These are phyloP conservation scores for Drosophila koepferae DNA, from an alignment of 2,888 invertebrate genomes.

Conservation along the genomic window DNA sequence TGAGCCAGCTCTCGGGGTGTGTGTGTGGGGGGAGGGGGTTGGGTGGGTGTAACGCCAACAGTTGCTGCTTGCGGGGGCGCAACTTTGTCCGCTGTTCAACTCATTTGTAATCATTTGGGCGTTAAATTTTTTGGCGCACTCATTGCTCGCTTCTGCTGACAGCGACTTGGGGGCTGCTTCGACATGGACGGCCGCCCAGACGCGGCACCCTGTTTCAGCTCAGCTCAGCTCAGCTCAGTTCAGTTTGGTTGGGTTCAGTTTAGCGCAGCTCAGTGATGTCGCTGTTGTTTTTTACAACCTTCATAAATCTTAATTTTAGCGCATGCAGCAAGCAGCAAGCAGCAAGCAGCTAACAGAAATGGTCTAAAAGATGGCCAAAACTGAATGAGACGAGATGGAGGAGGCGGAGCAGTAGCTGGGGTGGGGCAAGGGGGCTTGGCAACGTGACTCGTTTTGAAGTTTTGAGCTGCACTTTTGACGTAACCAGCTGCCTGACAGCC, in stretches of 20 bases:
- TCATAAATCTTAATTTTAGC: conserved; percentile 82
- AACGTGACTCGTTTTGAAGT: conserved; percentile 80
- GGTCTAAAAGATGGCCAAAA: conserved; percentile 55
- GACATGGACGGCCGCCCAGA: neutral
- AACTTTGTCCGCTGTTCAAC: conserved; percentile 59
- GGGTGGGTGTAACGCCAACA: neutral
- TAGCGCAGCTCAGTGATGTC: conserved; percentile 34
- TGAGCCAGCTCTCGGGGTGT: neutral
- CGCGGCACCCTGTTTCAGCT: neutral
- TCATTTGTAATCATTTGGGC: conserved; percentile 82
- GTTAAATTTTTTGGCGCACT: conserved; percentile 79
- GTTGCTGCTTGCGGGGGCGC: conserved; percentile 28
- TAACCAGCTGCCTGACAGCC: conserved; percentile 65
- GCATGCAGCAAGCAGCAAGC: conserved; percentile 78
- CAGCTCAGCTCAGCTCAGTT: neutral
- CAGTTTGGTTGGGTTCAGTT: neutral
- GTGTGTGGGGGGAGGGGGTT: neutral
- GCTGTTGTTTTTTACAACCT: conserved; percentile 80
- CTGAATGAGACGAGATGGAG: neutral
- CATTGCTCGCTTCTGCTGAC: conserved; percentile 50
- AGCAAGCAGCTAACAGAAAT: conserved; percentile 69
- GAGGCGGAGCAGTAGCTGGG: neutral
- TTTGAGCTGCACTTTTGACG: conserved; percentile 81
- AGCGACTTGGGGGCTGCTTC: conserved; percentile 18
- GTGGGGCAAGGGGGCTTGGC: conserved; percentile 28